phyloP scores from a whole-genome alignment of 2,113 vertebrate genomes.

The Sus scrofa region DNA sequence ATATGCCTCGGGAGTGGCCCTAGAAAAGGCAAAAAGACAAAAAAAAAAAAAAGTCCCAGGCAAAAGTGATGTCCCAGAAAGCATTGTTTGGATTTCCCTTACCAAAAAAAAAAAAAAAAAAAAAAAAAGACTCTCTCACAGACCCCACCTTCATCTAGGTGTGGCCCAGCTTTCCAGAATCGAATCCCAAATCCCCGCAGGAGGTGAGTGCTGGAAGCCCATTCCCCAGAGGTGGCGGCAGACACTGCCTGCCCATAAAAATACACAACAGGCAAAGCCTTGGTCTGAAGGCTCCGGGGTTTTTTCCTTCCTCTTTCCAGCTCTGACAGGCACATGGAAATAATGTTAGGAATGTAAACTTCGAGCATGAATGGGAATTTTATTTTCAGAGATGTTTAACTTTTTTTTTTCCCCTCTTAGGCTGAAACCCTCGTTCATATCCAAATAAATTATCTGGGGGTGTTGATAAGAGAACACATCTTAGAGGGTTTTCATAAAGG shows the following conservation, averaged over 20 bases:
- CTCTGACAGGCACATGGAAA: conserved; percentile 40
- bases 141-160: fast-evolving
- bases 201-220: fast-evolving
- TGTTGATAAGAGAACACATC: conserved; percentile 71
- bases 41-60: too few species aligned
- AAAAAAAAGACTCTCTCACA: not conserved
- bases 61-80: not conserved
- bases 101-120: not conserved
- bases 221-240: not conserved
- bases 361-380: conserved; percentile 51
- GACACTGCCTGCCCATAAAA: not conserved
- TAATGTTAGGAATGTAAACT: conserved; percentile 58
- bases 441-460: conserved; percentile 58
- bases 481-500: conserved; percentile 46
- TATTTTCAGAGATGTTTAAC: conserved; percentile 66
- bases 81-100: not conserved
- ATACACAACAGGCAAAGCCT: not conserved
- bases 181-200: not conserved
- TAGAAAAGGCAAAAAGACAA: too few species aligned
- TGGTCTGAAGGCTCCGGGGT: not conserved
- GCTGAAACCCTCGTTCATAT: conserved; percentile 66
- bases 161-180: not conserved
- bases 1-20: too few species aligned
- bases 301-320: not conserved
- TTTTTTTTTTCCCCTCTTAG: not conserved